These are phyloP conservation scores for Eubucco bourcierii DNA, from an alignment of 2,113 vertebrate genomes.

Conservation along the genomic window DNA sequence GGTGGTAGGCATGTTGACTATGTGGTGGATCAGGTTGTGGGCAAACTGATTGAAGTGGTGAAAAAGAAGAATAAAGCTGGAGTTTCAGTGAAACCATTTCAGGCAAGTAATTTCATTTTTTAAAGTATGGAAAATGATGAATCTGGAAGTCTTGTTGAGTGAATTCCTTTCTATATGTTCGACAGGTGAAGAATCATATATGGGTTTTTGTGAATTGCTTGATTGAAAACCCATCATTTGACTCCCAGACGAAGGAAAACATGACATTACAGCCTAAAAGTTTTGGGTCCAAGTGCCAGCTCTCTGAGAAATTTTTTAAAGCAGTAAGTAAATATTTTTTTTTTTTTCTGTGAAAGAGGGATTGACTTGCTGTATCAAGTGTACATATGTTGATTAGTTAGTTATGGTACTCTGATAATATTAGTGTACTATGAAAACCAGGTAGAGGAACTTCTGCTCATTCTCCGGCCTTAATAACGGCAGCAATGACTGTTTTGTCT, in stretches of 20 bases:
- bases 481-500: neutral
- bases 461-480: neutral
- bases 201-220: conserved; percentile 99
- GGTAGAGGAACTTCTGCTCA: neutral
- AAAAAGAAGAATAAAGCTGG: conserved; percentile 99
- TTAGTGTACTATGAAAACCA: neutral
- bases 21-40: conserved; percentile 96
- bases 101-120: conserved; percentile 77
- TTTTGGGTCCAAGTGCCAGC: conserved; percentile 94
- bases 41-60: conserved; percentile 97
- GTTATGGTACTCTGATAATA: neutral
- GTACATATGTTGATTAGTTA: neutral
- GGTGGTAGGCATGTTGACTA: conserved; percentile 97
- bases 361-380: neutral
- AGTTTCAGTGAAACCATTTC: conserved; percentile 98
- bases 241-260: conserved; percentile 99
- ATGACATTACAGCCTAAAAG: conserved; percentile 98
- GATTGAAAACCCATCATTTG: conserved; percentile 96
- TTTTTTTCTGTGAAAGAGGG: neutral
- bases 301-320: conserved; percentile 95
- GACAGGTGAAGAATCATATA: conserved; percentile 97
- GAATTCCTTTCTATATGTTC: conserved; percentile 4
- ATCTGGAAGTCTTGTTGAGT: neutral
- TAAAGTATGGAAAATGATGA: neutral
- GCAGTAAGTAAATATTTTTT: conserved; percentile 80